Evolutionary conservation across 2,797 vertebrate genomes (phyloP), one percentile per base, ranked within the genome.

Genomic region (Megalops cyprinoides): DNA sequence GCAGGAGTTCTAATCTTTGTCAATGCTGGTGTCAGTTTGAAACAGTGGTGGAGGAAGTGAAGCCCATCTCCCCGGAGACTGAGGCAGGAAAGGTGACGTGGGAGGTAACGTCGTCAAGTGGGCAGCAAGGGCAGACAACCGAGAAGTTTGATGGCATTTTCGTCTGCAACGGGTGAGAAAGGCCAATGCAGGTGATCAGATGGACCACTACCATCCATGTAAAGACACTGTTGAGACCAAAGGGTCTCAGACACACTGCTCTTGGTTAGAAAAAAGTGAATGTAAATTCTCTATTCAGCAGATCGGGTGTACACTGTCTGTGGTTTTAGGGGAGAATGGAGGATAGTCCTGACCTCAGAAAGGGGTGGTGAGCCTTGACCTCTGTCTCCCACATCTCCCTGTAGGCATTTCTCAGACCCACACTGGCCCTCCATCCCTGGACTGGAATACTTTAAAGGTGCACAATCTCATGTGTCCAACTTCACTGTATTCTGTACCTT

Each of bases 401-500:
- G 0, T 44, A 95, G 95, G 74, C 96, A 96, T 84, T 96, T 94
- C 85, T 93, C 94, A 0, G 86, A 90, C 55, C 95, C 95, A 3
- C 85, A 91, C 85, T 53, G 94, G 74, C 95, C 95, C 1, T 28
- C 90, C 79, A 90, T 96, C 37, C 91, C 91, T 0, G 95, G 95
- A 31, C 83, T 95, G 1, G 76, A 93, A 18, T 84, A 89, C 82
- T 96, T 96, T 84, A 93, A 93, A 94, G 95, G 95, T 94, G 84
- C 86, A 85, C 56, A 82, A 80, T 79, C 18, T 83, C 79, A 78
- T 78, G 79, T 73, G 23, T 73, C n/a, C 79, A 78, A 84, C n/a
- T n/a, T n/a, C n/a, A n/a, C n/a, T n/a, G n/a, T n/a, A n/a, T n/a
- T n/a, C n/a, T n/a, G n/a, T n/a, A n/a, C n/a, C n/a, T n/a, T n/a